These are phyloP conservation scores for Zaprionus davidi DNA, from an alignment of 1,140 invertebrate genomes.

Conservation along the genomic window DNA sequence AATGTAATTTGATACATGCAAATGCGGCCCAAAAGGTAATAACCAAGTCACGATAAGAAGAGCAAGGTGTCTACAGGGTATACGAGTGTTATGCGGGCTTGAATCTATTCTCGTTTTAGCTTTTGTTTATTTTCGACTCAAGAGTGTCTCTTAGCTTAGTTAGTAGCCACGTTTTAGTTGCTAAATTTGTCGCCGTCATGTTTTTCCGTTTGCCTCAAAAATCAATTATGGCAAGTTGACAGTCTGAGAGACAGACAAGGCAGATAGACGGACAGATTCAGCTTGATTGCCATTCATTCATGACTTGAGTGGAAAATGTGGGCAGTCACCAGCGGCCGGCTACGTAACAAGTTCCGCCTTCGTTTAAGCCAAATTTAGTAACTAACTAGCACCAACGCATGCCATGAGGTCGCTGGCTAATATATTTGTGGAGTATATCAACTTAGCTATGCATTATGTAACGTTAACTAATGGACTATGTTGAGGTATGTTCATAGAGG, in stretches of 20 bases:
- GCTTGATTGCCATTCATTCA: conserved; percentile 70
- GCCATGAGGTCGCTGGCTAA: conserved; percentile 1
- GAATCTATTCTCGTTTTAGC: background rate
- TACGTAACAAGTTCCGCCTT: conserved; percentile 81
- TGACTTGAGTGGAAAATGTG: conserved; percentile 71
- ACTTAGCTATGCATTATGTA: conserved; percentile 32
- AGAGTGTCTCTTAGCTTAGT: background rate
- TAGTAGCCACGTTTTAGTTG: conserved; percentile 16
- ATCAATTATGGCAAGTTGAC: conserved; percentile 72
- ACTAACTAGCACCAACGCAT: conserved; percentile 70
- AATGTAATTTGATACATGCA: conserved; percentile 22
- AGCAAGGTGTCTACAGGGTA: background rate
- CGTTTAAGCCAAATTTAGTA: conserved; percentile 81
- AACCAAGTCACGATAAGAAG: background rate
- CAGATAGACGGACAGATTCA: conserved; percentile 33
- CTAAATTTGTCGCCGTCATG: conserved; percentile 75
- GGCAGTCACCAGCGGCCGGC: conserved; percentile 72
- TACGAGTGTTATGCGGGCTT: background rate
- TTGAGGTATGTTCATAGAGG: background rate
- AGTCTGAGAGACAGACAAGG: conserved; percentile 14
- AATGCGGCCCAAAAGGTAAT: background rate
- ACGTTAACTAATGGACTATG: conserved; percentile 9
- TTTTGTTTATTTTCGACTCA: conserved; percentile 9
- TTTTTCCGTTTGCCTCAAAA: conserved; percentile 66
- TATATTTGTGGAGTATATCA: background rate